Conservation (phyloP, 64 coral and sea anemone genomes). For the Montipora capricornis region DNA sequence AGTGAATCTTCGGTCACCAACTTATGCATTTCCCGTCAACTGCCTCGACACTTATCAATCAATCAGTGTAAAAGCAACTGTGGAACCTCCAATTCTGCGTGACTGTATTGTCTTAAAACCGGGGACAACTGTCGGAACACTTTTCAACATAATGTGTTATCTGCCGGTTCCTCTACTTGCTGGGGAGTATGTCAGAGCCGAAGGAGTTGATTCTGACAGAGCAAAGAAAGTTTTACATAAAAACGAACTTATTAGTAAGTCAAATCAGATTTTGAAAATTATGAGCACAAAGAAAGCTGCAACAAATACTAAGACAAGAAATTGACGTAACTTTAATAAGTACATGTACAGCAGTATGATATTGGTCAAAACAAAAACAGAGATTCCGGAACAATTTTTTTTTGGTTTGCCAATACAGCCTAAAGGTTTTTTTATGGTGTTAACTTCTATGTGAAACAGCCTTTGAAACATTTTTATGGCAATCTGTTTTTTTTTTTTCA, state of each 20-base stretch:
- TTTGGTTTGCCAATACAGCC: no score
- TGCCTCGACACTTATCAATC: constrained; percentile 80
- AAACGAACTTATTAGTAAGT: constrained; percentile 62
- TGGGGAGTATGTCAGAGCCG: constrained; percentile 90
- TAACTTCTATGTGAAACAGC: no score
- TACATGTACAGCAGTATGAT: no score
- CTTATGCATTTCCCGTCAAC: constrained; percentile 79
- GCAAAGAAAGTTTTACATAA: constrained; percentile 82
- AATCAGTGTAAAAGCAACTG: constrained; percentile 51
- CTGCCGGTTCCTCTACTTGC: constrained; percentile 72
- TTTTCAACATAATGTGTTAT: constrained; percentile 76
- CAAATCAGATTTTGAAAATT: constrained; percentile 81
- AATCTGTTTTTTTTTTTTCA: no score
- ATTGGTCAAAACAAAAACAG: no score
- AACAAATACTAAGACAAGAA: constrained; percentile 45
- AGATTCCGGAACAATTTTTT: no score
- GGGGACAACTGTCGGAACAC: constrained; percentile 78
- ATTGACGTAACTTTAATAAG: neutral
- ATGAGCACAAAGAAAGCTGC: constrained; percentile 88
- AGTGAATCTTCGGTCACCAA: constrained; percentile 62
- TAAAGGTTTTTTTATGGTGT: no score
- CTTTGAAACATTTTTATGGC: no score
- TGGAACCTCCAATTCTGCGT: constrained; percentile 49
- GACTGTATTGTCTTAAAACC: constrained; percentile 88
- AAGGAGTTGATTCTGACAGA: constrained; percentile 66